Evolutionary conservation across 2,797 vertebrate genomes (phyloP), one percentile per base, ranked within the genome.

Genomic region (Mus spretus): DNA sequence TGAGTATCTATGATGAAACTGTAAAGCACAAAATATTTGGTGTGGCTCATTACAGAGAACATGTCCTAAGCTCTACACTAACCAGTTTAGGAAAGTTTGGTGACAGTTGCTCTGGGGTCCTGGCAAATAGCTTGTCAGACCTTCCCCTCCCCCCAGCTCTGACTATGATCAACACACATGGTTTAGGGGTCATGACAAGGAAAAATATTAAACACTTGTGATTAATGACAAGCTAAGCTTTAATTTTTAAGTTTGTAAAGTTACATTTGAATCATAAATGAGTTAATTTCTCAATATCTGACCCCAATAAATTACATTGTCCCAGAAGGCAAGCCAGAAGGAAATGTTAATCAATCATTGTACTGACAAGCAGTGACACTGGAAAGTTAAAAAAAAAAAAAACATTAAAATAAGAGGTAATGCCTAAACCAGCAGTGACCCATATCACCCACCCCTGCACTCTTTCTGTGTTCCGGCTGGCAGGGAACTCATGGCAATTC

Each of bases 341-440:
- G 70, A 96, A 97, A 78, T 55, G 37, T 72, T 97, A 97, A 98
- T 97, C 95, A 98, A 93, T 97, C 77, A 96, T 98, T 90, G 90
- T 86, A 53, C 28, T 93, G 82, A 70, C 82, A 94, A 74, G 40
- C 82, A 4, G 82, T 95, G 11, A 91, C 95, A 80, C 24, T 89
- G 83, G 61, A 95, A 95, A 96, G 55, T 24, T 98, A 82, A 78
- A 91, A 74, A 95, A 90, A 75, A 83, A 65, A 47, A 47, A 47
- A 47, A 34, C 20, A 17, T 98, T 96, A 91, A 90, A 95, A 94
- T 93, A 80, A 94, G 93, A 96, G 44, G 40, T 85, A 95, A 89
- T 40, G 37, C 19, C 61, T 79, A 92, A 78, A 74, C 85, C 47
- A 37, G 22, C 84, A 1, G 2, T 72, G 26, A 22, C 17, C 55